A percentile compares a stretch with the other conserved stretches of the same genome.
These are phyloP conservation scores for Apus apus DNA, from an alignment of 2,113 vertebrate species.

Conservation along the genomic window DNA sequence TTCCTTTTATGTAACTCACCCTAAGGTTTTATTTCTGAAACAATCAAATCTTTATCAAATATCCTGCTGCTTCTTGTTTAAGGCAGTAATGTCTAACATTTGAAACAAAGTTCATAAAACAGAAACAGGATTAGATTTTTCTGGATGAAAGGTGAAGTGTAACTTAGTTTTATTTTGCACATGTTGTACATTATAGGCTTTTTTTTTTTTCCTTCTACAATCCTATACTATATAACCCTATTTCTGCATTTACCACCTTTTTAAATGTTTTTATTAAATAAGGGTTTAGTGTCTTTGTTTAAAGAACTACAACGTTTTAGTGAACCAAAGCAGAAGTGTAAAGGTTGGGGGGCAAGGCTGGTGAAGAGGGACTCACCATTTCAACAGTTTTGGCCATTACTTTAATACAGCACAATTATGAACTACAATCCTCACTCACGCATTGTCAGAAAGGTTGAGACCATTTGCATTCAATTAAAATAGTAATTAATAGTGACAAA, in stretches of 20 bases:
- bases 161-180: not conserved
- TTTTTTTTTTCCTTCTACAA: not conserved
- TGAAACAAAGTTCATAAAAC: not conserved
- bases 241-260: not conserved
- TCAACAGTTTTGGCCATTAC: not conserved
- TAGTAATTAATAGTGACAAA: not conserved
- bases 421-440: not conserved
- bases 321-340: not conserved
- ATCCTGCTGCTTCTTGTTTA: not conserved
- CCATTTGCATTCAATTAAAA: not conserved
- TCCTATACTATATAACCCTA: not conserved
- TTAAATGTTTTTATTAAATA: not conserved
- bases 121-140: not conserved
- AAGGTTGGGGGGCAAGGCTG: not conserved
- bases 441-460: not conserved
- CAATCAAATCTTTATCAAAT: not conserved
- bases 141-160: not conserved
- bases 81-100: not conserved
- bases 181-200: not conserved
- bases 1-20: not conserved
- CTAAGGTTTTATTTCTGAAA: not conserved
- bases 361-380: not conserved
- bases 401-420: not conserved
- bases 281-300: not conserved
- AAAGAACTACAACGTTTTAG: not conserved